phyloP scores from a whole-genome alignment of 2,797 vertebrate genomes.

The Chiroxiphia lanceolata region DNA sequence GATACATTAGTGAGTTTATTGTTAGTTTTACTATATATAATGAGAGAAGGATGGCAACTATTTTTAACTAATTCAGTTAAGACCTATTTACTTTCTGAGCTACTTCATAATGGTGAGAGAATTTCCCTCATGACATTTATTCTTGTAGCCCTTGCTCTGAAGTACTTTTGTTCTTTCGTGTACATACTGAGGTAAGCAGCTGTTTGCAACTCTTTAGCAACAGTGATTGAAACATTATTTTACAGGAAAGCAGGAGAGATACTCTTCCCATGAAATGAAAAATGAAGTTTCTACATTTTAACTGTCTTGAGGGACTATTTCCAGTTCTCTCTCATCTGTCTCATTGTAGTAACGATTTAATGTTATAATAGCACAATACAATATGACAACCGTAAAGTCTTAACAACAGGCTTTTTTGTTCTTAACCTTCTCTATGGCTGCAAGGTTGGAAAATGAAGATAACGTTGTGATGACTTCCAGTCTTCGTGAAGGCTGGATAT shows the following conservation, averaged over 20 bases:
- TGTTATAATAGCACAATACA: conserved; percentile 25
- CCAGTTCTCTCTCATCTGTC: conserved; percentile 12
- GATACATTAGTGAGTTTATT: not conserved
- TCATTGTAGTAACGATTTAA: conserved; percentile 20
- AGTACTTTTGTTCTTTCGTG: not conserved
- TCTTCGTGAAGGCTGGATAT: not conserved
- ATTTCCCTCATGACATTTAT: not conserved
- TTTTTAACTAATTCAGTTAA: not conserved
- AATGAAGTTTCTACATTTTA: conserved; percentile 27
- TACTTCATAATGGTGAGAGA: not conserved
- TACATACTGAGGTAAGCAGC: not conserved
- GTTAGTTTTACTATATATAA: not conserved
- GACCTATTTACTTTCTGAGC: not conserved
- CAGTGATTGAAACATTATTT: conserved; percentile 19
- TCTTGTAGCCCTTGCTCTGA: not conserved
- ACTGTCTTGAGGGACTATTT: conserved; percentile 49
- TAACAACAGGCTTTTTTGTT: conserved; percentile 2
- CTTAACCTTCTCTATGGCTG: not conserved
- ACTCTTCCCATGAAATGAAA: not conserved
- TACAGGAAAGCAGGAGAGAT: not conserved
- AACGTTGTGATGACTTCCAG: not conserved
- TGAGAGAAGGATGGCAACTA: not conserved
- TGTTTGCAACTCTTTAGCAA: not conserved
- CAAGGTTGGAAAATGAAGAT: not conserved
- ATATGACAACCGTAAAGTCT: not conserved